Percentiles rank a stretch among this genome's conserved stretches.
Evolutionary conservation across 1,140 invertebrate genomes (phyloP).

Genomic region (Whitmania pigra): DNA sequence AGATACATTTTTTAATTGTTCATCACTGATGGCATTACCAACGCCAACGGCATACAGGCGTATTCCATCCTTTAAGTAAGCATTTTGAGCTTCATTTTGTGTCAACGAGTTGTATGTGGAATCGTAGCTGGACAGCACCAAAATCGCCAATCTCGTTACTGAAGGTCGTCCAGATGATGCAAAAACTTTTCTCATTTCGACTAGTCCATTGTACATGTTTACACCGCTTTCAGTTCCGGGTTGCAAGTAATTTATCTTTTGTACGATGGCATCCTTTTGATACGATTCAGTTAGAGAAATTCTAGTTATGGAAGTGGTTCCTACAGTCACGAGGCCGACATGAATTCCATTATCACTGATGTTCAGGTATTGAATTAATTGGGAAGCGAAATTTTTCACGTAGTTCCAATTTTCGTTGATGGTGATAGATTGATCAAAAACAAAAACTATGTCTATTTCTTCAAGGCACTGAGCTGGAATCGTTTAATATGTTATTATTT

Average conservation of each 20-base stretch:
- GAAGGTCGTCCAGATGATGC: constrained; percentile 27
- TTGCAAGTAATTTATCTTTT: not conserved
- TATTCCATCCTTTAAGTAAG: constrained; percentile 8
- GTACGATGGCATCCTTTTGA: not conserved
- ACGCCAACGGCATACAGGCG: constrained; percentile 14
- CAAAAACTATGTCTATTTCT: constrained; percentile 19
- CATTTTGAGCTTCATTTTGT: not conserved
- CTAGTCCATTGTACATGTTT: constrained; percentile 12
- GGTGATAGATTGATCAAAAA: constrained; percentile 18
- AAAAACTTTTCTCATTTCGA: not conserved
- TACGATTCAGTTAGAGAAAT: constrained; percentile 2
- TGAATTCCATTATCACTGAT: constrained; percentile 14
- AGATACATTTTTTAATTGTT: constrained; percentile 18
- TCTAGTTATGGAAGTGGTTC: not conserved
- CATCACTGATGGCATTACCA: constrained; percentile 6
- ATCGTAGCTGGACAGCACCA: constrained; percentile 32
- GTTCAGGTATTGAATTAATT: constrained; percentile 3
- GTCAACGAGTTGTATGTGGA: not conserved
- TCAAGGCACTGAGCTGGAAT: not conserved
- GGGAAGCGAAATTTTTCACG: not conserved
- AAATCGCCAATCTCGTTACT: constrained; percentile 33
- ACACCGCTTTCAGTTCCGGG: not conserved
- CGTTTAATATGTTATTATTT: too few species aligned
- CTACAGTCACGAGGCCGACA: constrained; percentile 12
- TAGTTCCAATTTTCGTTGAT: constrained; percentile 19